These are phyloP conservation scores for Standfussiana lucernea DNA, from an alignment of 2,888 invertebrate genomes.

Conservation along the genomic window DNA sequence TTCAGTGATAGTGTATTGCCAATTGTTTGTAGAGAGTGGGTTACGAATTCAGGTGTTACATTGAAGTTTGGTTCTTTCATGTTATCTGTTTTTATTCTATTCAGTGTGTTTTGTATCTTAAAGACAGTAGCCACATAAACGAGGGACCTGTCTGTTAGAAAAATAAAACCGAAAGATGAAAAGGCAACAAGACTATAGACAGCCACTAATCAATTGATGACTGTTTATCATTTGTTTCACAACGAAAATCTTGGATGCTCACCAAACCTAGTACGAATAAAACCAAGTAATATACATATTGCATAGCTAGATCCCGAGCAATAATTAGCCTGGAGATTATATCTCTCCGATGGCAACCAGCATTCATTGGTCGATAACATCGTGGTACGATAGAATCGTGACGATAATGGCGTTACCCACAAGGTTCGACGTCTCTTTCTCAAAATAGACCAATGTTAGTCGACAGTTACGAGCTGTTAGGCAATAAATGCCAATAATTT, in stretches of 20 bases:
- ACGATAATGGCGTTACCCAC: slow-evolving; percentile 49
- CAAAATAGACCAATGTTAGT: slow-evolving; percentile 49
- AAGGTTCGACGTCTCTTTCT: slow-evolving; percentile 46
- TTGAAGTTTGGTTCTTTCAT: background rate
- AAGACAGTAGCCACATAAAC: background rate
- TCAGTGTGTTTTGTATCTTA: background rate
- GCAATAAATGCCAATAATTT: slow-evolving; percentile 58
- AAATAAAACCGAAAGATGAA: background rate
- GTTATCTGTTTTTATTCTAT: background rate
- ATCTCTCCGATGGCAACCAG: slow-evolving; percentile 57
- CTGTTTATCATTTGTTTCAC: background rate
- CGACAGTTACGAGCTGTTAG: slow-evolving; percentile 56
- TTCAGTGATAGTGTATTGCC: background rate
- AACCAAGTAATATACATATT: slow-evolving; percentile 37
- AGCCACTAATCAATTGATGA: background rate
- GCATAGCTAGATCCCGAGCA: slow-evolving; percentile 26
- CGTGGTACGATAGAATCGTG: slow-evolving; percentile 53
- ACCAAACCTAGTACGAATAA: background rate
- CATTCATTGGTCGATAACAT: slow-evolving; percentile 60
- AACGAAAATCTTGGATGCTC: background rate
- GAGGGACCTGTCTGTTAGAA: background rate
- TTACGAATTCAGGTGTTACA: background rate
- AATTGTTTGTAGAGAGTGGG: background rate
- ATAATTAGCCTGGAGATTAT: slow-evolving; percentile 57
- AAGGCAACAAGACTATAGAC: background rate